Base-by-base conservation (phyloP, 2,888 invertebrate species). In the Philereme vetulata region DNA sequence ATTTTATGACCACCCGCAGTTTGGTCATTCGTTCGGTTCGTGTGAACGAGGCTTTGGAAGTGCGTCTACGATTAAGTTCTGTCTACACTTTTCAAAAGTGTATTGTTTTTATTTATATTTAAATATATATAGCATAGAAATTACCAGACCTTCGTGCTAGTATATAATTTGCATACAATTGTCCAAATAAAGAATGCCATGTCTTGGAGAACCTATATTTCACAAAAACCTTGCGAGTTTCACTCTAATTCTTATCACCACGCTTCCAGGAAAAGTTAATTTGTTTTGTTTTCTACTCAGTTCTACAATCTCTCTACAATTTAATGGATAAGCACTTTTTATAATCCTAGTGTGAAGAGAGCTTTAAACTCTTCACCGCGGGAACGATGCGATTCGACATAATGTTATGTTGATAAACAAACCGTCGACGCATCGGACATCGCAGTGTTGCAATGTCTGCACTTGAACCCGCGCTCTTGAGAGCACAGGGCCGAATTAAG, bases 331-430 rank as follows among this genome's bases (percentile, higher is more conserved):
- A 21, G 21, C 2, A 21, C 21, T 21, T 21, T 21, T 21, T 21
- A 21, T 21, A 21, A 42, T 36, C 40, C 7, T 50, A 55, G 42
- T 55, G 54, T 21, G 43, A 50, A 53, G 53, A 21, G n/a, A 51
- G 33, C 36, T 56, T n/a, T 50, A 36, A 45, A 32, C 46, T 33
- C 32, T 42, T 36, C 53, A 40, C 49, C 11, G 56, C 61, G 48
- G 47, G 52, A 53, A 53, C 45, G 45, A 50, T 43, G 11, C 5
- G 43, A 56, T 57, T 46, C 47, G 35, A 57, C 68, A 56, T 54
- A 69, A 80, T 88, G 82, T 88, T 89, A 80, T 87, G 82, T 84
- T 64, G 72, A 82, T 84, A 88, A 88, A 89, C 88, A 85, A 62
- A 62, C 55, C 54, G 47, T 70, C 75, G 75, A 61, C 60, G 69